A percentile compares a stretch with the other conserved stretches of the same genome.
Conservation (phyloP, 2,888 invertebrate genomes). For the Drosophila anomalipes region DNA sequence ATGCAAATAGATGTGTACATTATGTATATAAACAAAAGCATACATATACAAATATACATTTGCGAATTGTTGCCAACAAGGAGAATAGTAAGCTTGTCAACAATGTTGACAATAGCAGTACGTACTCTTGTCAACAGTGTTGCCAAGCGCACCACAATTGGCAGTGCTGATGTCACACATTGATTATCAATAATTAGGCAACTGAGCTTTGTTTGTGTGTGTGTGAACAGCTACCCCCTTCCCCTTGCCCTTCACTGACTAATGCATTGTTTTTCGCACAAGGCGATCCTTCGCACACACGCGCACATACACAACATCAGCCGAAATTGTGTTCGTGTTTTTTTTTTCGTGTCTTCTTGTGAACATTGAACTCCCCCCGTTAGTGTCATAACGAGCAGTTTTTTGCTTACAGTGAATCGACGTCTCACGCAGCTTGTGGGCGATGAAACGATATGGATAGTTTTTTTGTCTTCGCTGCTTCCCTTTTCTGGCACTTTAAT, state of each 20-base stretch:
- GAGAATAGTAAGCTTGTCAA: not conserved
- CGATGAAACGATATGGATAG: not conserved
- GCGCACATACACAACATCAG: not conserved
- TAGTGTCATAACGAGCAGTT: not conserved
- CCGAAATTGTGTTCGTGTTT: not conserved
- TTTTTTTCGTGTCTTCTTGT: not conserved
- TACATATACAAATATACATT: not conserved
- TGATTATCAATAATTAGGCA: not conserved
- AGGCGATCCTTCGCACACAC: not conserved
- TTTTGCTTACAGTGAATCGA: not conserved
- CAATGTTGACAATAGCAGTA: constrained; percentile 2
- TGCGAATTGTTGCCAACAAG: constrained; percentile 3
- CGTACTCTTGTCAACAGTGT: not conserved
- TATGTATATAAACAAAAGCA: not conserved
- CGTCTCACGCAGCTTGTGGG: too few species aligned
- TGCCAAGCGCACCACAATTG: not conserved
- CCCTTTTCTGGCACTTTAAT: not conserved
- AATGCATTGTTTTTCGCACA: not conserved
- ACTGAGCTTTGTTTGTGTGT: not conserved
- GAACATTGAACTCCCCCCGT: not conserved
- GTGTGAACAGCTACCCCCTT: not conserved
- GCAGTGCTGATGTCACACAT: not conserved
- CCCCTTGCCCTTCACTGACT: not conserved
- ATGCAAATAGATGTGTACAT: constrained; percentile 20
- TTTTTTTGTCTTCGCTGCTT: not conserved